Percentiles rank a stretch among this genome's conserved stretches.
Conservation (phyloP, 2,888 invertebrate genomes). For the Dendrolimus pini region DNA sequence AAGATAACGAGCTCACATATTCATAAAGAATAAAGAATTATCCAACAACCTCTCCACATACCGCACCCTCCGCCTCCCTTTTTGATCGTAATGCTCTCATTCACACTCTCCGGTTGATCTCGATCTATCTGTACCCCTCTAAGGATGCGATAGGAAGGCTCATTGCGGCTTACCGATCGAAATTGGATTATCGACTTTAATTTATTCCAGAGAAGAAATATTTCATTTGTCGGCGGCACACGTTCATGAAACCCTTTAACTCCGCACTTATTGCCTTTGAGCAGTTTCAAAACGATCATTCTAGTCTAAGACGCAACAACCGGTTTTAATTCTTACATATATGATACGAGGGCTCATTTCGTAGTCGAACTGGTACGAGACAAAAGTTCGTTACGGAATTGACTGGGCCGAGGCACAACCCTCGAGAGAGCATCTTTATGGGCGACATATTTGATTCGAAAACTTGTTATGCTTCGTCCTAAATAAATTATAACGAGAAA, state of each 20-base stretch:
- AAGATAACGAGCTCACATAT: constrained; percentile 75
- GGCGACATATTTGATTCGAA: constrained; percentile 76
- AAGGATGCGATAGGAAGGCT: constrained; percentile 51
- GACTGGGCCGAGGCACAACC: constrained; percentile 63
- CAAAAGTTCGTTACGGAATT: constrained; percentile 67
- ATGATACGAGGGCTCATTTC: constrained; percentile 65
- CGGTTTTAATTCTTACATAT: constrained; percentile 73
- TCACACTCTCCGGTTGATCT: constrained; percentile 69
- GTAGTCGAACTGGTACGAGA: constrained; percentile 36
- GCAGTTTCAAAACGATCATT: constrained; percentile 66
- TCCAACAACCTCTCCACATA: constrained; percentile 56
- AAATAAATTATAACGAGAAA: constrained; percentile 77
- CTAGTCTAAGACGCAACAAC: constrained; percentile 53
- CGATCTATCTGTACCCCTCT: constrained; percentile 72
- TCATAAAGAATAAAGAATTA: constrained; percentile 77
- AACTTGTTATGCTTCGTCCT: constrained; percentile 76
- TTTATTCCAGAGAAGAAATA: constrained; percentile 72
- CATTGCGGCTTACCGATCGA: constrained; percentile 39
- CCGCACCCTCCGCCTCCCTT: constrained; percentile 42
- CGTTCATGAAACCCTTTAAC: constrained; percentile 69
- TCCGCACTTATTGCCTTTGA: constrained; percentile 42
- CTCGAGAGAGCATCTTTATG: constrained; percentile 73
- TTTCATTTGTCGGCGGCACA: constrained; percentile 60
- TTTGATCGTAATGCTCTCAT: constrained; percentile 68
- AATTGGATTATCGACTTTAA: constrained; percentile 74